Base-by-base conservation (phyloP, 2,888 invertebrate genomes). In the Ennomos erosarius region DNA sequence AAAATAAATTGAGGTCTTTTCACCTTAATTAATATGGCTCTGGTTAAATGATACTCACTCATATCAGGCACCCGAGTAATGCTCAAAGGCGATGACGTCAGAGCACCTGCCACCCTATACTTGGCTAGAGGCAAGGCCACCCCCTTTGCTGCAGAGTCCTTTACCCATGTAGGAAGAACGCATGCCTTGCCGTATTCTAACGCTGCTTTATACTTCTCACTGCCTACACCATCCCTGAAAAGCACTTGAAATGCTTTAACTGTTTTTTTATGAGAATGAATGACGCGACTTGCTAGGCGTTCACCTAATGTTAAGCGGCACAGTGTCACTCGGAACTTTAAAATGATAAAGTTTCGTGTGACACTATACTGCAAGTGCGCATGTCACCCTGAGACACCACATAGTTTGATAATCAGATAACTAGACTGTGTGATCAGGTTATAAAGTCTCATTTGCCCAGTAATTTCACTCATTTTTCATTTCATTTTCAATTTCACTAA, bases 141-240 rank as follows among this genome's bases (percentile, higher is more conserved):
- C 0, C 97, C 97, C 33, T 93, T 93, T 33, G 93, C 90, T 0
- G 95, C 92, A n/a, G 97, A 97, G 35, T 97, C 96, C 55, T 93
- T 93, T 39, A 98, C 90, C 98, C 99, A 99, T 1, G 95, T 88
- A 0, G 96, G 93, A 10, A 93, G 90, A 0, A 98, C 95, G 72
- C 98, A 97, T 39, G 94, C 93, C 59, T 90, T 92, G 44, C 88
- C 85, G 55, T 90, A 89, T 63, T 93, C 93, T 43, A 91, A 39
- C 0, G 94, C 94, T 0, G 93, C 93, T 73, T 93, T 95, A 72
- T 95, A 95, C 79, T 98, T 98, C 42, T 96, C 95, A 49, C 97
- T 96, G 66, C 93, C 88, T 1, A 90, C 75, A 0, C 95, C 95
- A 50, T 96, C 95, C 87, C 88, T 86, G 48, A 43, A 60, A 46